Evolutionary conservation across 2,888 invertebrate species (phyloP), one percentile per base, ranked within the genome.

Genomic region (Plemyria rubiginata): DNA sequence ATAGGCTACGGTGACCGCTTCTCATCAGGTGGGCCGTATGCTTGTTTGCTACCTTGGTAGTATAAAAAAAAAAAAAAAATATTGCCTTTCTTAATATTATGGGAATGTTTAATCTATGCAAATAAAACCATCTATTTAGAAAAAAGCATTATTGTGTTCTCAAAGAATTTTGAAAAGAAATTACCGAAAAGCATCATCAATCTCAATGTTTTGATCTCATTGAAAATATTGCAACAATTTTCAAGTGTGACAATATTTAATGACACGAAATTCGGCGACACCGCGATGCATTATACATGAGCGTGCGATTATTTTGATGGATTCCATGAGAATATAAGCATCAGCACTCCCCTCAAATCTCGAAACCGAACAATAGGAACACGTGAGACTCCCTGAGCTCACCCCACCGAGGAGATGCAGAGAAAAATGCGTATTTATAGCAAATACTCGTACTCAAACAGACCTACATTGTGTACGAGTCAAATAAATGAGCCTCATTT

Each of bases 371-470:
- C 91, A 92, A 92, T 86, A 82, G 86, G 84, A 88, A 88, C 88
- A 88, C 87, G 89, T 87, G 85, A 90, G 87, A 79, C 89, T 88
- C 90, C 90, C 91, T 89, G 90, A 88, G 85, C 86, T 86, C 90
- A 90, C 92, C 92, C 92, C 86, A 90, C 85, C 78, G 82, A 87
- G 87, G 90, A 92, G 91, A 91, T 88, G 90, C 86, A 87, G 88
- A 92, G 91, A 92, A 92, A 92, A 92, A 92, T 92, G 81, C 91
- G 92, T 92, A 92, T 93, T 92, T 92, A 93, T 92, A 93, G 93
- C 93, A 93, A 93, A 93, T 93, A 93, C 92, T 91, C 90, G 90
- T 92, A 92, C 92, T 92, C 93, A 92, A 93, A 93, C 92, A 92
- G 92, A 88, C 90, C 89, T 89, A 93, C 92, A 93, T 93, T 93